Evolutionary conservation across 2,113 vertebrate genomes (phyloP), one percentile per base, ranked within the genome.

Genomic region (Smithornis capensis): DNA sequence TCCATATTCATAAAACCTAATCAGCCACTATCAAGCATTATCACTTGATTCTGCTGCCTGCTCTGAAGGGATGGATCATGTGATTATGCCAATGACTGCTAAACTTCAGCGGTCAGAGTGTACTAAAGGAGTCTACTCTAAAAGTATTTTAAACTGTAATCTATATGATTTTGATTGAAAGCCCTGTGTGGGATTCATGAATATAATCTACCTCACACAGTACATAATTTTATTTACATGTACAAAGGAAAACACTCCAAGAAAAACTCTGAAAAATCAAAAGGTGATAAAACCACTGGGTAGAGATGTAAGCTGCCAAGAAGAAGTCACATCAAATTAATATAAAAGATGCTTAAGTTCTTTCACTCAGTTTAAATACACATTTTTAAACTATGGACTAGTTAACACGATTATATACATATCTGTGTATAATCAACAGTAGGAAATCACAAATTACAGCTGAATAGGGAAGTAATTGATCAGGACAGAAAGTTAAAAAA

Each of bases 391-490:
- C 33, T 78, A n/a, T 29, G 17, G 56, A 10, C 33, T 83, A 76
- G 53, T 76, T 85, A 90, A 65, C 67, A 73, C 3, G 0, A 76
- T 81, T 76, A 25, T 59, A 29, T 64, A 14, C 33, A n/a, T 71
- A 45, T 9, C 33, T 42, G 12, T 45, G 37, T 53, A 35, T 45
- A 73, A 80, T 67, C 35, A 93, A 55, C 27, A 67, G 14, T 27
- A 94, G 87, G 50, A 90, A 96, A 93, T 75, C 83, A 83, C 79
- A 86, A 86, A 92, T 95, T 94, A 70, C 27, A 83, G 33, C 40
- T 56, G 19, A 94, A 40, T 57, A 83, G 21, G 21, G 63, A 90
- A 77, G 56, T 10, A 85, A 50, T 3, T 86, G 52, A 77, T 77
- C 5, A 1, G 25, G 31, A 83, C 63, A 83, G 71, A 92, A 90